phyloP scores from a whole-genome alignment of 2,113 vertebrate species.

The Acanthisitta chloris region DNA sequence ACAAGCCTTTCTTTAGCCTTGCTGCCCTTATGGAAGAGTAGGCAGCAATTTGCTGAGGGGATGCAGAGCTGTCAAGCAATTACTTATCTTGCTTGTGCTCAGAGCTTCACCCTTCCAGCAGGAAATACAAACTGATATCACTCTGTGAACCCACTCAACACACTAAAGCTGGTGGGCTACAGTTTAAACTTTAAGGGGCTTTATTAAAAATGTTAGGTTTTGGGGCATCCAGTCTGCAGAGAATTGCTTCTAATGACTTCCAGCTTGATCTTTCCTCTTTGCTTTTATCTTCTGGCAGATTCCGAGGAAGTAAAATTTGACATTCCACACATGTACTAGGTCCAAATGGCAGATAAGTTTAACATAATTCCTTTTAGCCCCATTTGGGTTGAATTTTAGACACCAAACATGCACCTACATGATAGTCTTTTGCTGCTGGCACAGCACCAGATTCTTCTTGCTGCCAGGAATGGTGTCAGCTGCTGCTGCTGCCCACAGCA shows the following conservation, averaged over 20 bases:
- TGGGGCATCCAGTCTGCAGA: neutral
- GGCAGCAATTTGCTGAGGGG: neutral
- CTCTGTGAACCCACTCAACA: neutral
- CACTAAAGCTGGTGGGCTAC: neutral
- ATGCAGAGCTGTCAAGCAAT: neutral
- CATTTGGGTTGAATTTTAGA: neutral
- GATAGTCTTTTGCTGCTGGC: neutral
- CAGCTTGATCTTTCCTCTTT: neutral
- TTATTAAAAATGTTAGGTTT: neutral
- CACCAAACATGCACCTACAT: neutral
- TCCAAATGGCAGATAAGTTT: neutral
- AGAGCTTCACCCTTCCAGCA: neutral
- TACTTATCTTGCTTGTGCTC: neutral
- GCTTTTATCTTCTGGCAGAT: neutral
- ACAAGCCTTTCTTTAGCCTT: neutral
- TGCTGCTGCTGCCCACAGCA: neutral
- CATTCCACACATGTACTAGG: neutral
- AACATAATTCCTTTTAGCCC: neutral
- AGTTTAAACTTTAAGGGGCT: neutral
- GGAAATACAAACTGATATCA: neutral
- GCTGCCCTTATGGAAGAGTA: neutral
- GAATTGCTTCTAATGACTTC: neutral
- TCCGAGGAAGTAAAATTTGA: neutral
- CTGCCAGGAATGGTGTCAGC: neutral
- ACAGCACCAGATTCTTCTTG: neutral